Evolutionary conservation across 1,140 invertebrate genomes (phyloP), one percentile per base, ranked within the genome.

Genomic region (Caenorhabditis tropicalis): DNA sequence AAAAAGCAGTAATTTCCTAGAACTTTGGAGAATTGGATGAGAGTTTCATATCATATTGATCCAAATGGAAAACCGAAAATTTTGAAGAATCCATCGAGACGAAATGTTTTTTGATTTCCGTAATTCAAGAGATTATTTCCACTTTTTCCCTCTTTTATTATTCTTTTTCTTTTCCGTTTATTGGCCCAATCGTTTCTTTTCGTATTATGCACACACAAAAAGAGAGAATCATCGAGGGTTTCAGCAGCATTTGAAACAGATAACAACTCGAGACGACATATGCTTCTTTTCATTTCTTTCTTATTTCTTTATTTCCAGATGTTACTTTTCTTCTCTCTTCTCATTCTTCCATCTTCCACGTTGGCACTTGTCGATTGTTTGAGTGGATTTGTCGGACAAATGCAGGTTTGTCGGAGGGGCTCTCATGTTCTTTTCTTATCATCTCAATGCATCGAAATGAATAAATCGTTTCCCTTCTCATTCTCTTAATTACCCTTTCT

Each of bases 331-430:
- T 7, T 84, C 33, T 24, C 51, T 31, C 48, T 79, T 49, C 65
- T 84, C 5, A 21, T 84, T 15, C 29, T 79, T 53, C 82, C 82
- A 19, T 79, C 74, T 29, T 49, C 31, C 31, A 81, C 65, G 10
- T 79, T 49, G 48, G 65, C 82, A 36, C 65, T 84, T 19, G 36
- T 81, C 12, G 83, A 85, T 56, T 85, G 83, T 49, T 74, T 85
- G 19, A 24, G 48, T 65, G 83, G 83, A 81, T 85, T 85, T 29
- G 48, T 65, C 0, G 83, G 83, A 39, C 33, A 49, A 48, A 85
- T 85, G 53, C 74, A 85, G 83, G 83, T 85, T 0, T 49, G 0
- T 19, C 46, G 27, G 6, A 65, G 6, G 9, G 10, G 6, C 7
- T 19, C 0, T 51, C 15, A 33, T 19, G 19, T 27, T 15, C 16